Base-by-base conservation (phyloP, 2,113 vertebrate species). In the Anser cygnoides region DNA sequence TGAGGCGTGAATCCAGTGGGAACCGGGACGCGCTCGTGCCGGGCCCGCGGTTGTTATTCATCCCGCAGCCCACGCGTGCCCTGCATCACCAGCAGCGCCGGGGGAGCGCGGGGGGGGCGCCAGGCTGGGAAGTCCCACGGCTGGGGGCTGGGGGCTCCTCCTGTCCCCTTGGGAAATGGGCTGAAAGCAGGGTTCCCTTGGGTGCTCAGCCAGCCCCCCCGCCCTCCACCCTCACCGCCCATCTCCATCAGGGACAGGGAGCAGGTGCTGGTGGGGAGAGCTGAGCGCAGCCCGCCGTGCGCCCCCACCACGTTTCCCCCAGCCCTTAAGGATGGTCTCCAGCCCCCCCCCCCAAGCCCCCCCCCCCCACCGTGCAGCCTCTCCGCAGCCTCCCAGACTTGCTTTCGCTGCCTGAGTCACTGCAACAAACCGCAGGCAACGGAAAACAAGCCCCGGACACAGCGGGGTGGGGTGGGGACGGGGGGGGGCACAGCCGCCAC, bases 391-490 rank as follows among this genome's bases (percentile, higher is more conserved):
- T 98, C 97, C 98, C 98, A 99, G 99, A 98, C 99, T 99, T 99
- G 99, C 99, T 99, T 99, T 99, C 99, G 99, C 99, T 99, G 99
- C 99, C 99, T 99, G 99, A 98, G 99, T 98, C 93, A 92, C 96
- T 95, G 96, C 72, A 98, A 37, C 93, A 96, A 96, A 97, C 96
- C 98, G 63, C 99, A 99, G 99, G 99, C 99, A 99, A 99, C 99
- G 96, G 98, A 99, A 99, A 99, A 99, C 99, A 99, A 99, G 98
- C 99, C 99, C 93, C 13, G 72, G 98, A 98, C 97, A 83, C 98
- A 41, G 77, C 39, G 0, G 83, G 67, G 67, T 90, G 61, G 68
- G 39, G 37, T 57, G 59, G 10, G 17, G 21, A 49, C 22, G 49
- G 67, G 2, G 39, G 2, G 39, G 6, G 75, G 58, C 5, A 70